A percentile compares a stretch with the other conserved stretches of the same genome.
Evolutionary conservation across 2,113 vertebrate genomes (phyloP).

Genomic region (Zosterops pallidus): DNA sequence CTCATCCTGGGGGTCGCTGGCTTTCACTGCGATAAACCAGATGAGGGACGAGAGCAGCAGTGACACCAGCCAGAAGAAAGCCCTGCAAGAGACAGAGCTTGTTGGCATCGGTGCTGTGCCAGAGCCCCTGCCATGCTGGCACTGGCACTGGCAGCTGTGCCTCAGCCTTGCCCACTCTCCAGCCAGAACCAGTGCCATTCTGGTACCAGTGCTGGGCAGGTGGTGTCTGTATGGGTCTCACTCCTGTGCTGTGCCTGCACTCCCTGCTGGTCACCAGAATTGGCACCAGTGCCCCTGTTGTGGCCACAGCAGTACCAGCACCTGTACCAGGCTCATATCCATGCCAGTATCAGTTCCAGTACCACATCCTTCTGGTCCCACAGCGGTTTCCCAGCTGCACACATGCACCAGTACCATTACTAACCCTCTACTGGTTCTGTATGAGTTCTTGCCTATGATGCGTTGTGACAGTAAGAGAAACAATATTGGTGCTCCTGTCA

Average conservation of each 20-base stretch:
- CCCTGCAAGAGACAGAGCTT: slow-evolving; percentile 49
- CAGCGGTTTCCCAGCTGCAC: background rate
- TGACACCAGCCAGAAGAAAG: slow-evolving; percentile 81
- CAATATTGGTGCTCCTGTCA: background rate
- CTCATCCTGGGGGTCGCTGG: slow-evolving; percentile 55
- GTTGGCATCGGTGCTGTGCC: background rate
- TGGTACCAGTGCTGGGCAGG: background rate
- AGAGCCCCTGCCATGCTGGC: fast-evolving
- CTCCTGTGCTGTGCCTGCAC: background rate
- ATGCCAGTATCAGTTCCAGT: no score
- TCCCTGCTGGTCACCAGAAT: background rate
- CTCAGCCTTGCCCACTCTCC: fast-evolving
- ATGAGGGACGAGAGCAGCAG: slow-evolving; percentile 78
- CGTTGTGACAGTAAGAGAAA: background rate
- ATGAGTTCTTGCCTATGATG: background rate
- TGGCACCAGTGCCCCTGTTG: background rate
- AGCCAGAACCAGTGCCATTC: background rate
- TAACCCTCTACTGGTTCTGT: background rate
- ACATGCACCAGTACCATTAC: background rate
- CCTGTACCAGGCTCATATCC: background rate
- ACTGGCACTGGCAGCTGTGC: background rate
- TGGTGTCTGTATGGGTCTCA: background rate
- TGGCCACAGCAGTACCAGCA: background rate
- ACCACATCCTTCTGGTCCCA: background rate
- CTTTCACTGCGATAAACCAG: slow-evolving; percentile 78